phyloP scores from a whole-genome alignment of 2,797 vertebrate species.

The Ctenochaetus hawaiiensis region DNA sequence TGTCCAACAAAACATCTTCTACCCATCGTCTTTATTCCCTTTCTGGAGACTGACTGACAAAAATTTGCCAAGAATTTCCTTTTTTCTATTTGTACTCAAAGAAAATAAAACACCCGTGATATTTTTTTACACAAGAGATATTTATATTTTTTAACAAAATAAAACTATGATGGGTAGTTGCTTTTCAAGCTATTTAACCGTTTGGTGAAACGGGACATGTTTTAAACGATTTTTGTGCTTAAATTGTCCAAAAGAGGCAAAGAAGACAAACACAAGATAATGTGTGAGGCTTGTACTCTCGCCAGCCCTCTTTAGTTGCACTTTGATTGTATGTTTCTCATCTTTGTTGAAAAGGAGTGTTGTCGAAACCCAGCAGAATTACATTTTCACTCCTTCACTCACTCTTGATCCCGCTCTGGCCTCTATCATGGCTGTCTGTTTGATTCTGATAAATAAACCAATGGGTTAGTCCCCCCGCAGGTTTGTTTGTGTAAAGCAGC shows the following conservation, averaged over 20 bases:
- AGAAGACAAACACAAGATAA: slow-evolving; percentile 31
- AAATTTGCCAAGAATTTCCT: slow-evolving; percentile 72
- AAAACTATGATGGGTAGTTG: slow-evolving; percentile 67
- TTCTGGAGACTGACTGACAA: slow-evolving; percentile 66
- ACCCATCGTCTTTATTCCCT: slow-evolving; percentile 46
- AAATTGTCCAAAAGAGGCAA: slow-evolving; percentile 54
- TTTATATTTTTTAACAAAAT: slow-evolving; percentile 87
- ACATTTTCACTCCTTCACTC: slow-evolving; percentile 56
- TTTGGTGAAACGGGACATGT: slow-evolving; percentile 47
- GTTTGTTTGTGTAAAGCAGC: slow-evolving; percentile 95
- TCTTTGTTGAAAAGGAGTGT: slow-evolving; percentile 39
- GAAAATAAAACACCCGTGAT: slow-evolving; percentile 76
- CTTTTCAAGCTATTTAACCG: slow-evolving; percentile 71
- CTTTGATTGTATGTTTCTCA: slow-evolving; percentile 77
- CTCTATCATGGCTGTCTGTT: slow-evolving; percentile 50
- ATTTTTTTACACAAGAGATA: slow-evolving; percentile 90
- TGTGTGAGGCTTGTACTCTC: slow-evolving; percentile 31
- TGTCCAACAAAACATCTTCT: slow-evolving; percentile 40
- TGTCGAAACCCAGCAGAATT: slow-evolving; percentile 64
- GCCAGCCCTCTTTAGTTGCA: slow-evolving; percentile 75
- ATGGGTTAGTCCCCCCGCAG: slow-evolving; percentile 69
- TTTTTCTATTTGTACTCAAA: slow-evolving; percentile 83
- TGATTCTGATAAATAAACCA: slow-evolving; percentile 86
- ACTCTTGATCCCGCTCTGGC: slow-evolving; percentile 42
- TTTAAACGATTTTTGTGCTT: slow-evolving; percentile 29